phyloP scores from a whole-genome alignment of 2,113 vertebrate genomes.

The human (Homo sapiens) region DNA sequence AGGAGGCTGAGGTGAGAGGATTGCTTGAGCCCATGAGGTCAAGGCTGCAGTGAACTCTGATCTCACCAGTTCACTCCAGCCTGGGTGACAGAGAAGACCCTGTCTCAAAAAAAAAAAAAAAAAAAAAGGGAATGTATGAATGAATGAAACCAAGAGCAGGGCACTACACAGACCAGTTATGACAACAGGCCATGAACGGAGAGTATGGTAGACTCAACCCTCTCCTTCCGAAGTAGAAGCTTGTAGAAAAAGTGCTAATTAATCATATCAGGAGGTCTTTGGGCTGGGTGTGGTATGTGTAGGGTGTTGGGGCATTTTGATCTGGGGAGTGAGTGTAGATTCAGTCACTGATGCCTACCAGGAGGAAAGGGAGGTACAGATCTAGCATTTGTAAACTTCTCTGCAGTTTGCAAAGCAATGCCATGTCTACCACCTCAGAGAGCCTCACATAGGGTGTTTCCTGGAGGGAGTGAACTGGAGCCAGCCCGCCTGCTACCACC shows the following conservation, averaged over 20 bases:
- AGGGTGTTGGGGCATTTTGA: not conserved
- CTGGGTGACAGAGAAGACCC: no score
- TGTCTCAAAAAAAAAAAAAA: no score
- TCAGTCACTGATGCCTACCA: not conserved
- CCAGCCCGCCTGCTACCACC: accelerated
- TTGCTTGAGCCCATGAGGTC: no score
- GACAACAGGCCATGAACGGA: not conserved
- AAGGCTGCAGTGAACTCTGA: no score
- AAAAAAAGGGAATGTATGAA: not conserved
- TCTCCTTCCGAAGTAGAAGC: not conserved
- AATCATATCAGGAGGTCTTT: not conserved
- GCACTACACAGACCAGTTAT: not conserved
- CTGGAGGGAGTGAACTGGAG: not conserved
- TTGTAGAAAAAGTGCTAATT: not conserved
- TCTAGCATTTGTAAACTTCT: not conserved
- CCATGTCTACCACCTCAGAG: not conserved
- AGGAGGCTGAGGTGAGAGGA: no score
- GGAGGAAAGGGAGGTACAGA: not conserved
- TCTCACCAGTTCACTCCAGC: no score
- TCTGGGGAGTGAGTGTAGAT: not conserved
- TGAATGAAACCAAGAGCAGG: not conserved
- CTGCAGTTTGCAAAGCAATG: not conserved
- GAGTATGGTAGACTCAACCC: not conserved
- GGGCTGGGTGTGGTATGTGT: not conserved
- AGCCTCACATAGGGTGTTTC: not conserved